A percentile compares a stretch with the other conserved stretches of the same genome.
phyloP scores from a whole-genome alignment of 2,113 vertebrate genomes.

The Python bivittatus region DNA sequence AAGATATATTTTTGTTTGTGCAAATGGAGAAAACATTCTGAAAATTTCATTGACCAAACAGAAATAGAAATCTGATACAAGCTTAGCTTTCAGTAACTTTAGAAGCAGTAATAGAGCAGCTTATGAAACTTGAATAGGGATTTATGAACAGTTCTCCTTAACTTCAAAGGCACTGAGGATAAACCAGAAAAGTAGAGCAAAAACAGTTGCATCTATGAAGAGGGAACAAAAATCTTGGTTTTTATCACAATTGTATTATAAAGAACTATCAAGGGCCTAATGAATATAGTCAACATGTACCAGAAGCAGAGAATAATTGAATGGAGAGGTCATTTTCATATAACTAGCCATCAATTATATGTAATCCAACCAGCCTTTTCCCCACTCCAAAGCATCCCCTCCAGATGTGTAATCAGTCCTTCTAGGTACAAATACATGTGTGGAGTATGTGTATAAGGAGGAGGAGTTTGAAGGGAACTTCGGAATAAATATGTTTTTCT shows the following conservation, averaged over 20 bases:
- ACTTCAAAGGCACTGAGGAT: not conserved
- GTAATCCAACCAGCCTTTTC: not conserved
- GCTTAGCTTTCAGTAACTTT: no score
- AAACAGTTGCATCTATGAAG: not conserved
- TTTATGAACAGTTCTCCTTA: not conserved
- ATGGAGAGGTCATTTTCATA: not conserved
- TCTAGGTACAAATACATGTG: not conserved
- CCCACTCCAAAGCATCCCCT: not conserved
- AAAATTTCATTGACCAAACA: not conserved
- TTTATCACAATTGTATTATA: not conserved
- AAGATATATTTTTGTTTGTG: not conserved
- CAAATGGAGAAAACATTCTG: not conserved
- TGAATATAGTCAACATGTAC: not conserved
- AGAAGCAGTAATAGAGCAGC: not conserved
- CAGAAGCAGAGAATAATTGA: not conserved
- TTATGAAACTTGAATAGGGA: not conserved
- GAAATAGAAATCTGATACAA: not conserved
- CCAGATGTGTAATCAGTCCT: not conserved
- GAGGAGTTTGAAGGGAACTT: not conserved
- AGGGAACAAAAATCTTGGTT: not conserved
- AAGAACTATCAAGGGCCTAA: not conserved
- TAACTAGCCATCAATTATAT: not conserved
- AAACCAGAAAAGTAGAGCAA: not conserved
- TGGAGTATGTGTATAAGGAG: not conserved
- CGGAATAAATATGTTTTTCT: not conserved